phyloP scores from a whole-genome alignment of 2,888 invertebrate species.

The Apantesis nais region DNA sequence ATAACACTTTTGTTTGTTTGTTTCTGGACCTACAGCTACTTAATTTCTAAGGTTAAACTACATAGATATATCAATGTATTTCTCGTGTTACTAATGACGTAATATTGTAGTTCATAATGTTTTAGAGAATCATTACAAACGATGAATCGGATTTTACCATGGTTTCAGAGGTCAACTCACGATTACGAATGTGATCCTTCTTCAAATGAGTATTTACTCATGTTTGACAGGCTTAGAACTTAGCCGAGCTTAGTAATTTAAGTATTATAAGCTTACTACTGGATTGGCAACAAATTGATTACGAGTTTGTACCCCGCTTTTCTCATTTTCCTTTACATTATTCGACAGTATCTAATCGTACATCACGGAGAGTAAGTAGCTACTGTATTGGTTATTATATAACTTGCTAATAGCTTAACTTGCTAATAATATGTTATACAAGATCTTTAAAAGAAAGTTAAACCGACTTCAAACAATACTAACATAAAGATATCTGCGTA shows the following conservation, averaged over 20 bases:
- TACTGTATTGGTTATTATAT: too few species aligned
- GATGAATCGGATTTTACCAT: not conserved
- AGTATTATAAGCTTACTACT: not conserved
- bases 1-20: constrained; percentile 56
- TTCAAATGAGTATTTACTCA: not conserved
- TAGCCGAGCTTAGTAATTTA: not conserved
- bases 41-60: constrained; percentile 21
- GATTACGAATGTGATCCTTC: not conserved
- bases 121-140: not conserved
- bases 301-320: too few species aligned
- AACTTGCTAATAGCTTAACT: too few species aligned
- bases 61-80: constrained; percentile 20
- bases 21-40: constrained; percentile 45
- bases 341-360: too few species aligned
- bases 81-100: constrained; percentile 8
- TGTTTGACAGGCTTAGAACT: not conserved
- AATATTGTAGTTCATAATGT: not conserved
- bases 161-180: not conserved
- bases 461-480: too few species aligned
- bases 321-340: too few species aligned
- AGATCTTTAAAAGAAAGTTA: too few species aligned
- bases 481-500: too few species aligned
- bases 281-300: too few species aligned
- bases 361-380: too few species aligned
- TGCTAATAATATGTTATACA: too few species aligned